Evolutionary conservation across 2,888 invertebrate species (phyloP).

Genomic region (Pterostichus niger): DNA sequence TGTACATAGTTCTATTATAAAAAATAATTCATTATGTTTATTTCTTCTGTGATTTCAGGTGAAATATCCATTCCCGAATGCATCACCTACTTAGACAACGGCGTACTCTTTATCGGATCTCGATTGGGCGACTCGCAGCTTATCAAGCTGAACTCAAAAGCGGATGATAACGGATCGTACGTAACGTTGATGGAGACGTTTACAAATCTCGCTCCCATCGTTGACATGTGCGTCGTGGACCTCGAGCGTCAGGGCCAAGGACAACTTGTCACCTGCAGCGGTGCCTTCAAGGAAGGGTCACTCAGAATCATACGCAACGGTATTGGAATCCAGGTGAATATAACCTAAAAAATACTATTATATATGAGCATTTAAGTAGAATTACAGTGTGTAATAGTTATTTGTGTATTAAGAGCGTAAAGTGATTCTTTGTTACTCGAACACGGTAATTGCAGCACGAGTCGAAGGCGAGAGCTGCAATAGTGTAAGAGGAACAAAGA

Average conservation of each 20-base stretch:
- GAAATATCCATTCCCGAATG: constrained; percentile 97
- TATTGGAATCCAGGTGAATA: constrained; percentile 91
- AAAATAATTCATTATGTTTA: too few species aligned
- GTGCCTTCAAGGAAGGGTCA: constrained; percentile 98
- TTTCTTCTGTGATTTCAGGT: constrained; percentile 76
- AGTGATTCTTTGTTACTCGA: too few species aligned
- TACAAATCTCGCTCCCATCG: constrained; percentile 97
- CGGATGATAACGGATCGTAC: constrained; percentile 93
- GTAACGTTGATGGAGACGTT: constrained; percentile 97
- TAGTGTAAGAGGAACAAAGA: too few species aligned
- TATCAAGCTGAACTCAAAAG: constrained; percentile 90
- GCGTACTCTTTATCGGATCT: constrained; percentile 97
- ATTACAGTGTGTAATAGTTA: too few species aligned
- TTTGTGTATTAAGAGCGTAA: too few species aligned
- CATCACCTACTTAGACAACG: constrained; percentile 98
- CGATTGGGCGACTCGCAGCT: constrained; percentile 98
- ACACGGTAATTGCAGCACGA: too few species aligned
- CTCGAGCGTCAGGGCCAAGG: constrained; percentile 98
- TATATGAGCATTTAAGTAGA: too few species aligned
- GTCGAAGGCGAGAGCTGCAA: too few species aligned
- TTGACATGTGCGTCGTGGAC: constrained; percentile 99
- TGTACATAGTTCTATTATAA: too few species aligned
- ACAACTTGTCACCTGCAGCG: constrained; percentile 98
- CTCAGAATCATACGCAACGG: constrained; percentile 98
- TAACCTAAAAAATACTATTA: too few species aligned